These are phyloP conservation scores for Datnioides undecimradiatus DNA, from an alignment of 2,113 vertebrate species.

Conservation along the genomic window DNA sequence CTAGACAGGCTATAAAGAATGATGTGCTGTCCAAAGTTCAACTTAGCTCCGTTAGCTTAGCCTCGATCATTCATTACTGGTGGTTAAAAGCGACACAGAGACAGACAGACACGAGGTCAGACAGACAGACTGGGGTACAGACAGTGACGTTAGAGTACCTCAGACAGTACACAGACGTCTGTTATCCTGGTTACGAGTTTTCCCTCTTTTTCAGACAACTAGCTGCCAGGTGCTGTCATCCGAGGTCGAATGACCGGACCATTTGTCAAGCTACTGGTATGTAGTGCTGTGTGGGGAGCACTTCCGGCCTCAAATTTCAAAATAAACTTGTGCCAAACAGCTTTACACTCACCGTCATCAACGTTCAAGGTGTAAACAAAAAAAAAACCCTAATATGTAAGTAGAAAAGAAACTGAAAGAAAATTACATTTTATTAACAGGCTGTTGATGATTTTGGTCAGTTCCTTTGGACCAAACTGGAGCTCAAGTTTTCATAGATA, in stretches of 20 bases:
- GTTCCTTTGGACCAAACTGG: too few relatives aligned
- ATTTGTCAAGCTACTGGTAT: not conserved
- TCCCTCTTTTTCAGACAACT: not conserved
- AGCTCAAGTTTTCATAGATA: too few relatives aligned
- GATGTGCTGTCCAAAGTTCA: not conserved
- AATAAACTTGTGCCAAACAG: not conserved
- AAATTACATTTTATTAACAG: too few relatives aligned
- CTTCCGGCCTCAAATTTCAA: not conserved
- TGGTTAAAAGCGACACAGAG: not conserved
- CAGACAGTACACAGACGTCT: not conserved
- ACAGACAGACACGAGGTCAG: not conserved
- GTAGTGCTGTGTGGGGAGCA: not conserved
- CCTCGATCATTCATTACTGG: not conserved
- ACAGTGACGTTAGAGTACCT: conserved; percentile 21
- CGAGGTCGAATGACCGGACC: not conserved
- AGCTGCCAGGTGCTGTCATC: not conserved
- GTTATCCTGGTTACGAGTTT: not conserved
- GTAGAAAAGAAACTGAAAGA: not conserved
- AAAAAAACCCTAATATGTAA: not conserved
- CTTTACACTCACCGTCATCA: not conserved
- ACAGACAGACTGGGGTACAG: not conserved
- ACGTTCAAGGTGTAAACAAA: too few relatives aligned
- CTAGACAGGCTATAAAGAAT: not conserved
- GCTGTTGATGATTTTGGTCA: too few relatives aligned
- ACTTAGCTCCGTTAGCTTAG: conserved; percentile 7